Evolutionary conservation across 2,113 vertebrate genomes (phyloP).

Genomic region (Hiodon tergisus): DNA sequence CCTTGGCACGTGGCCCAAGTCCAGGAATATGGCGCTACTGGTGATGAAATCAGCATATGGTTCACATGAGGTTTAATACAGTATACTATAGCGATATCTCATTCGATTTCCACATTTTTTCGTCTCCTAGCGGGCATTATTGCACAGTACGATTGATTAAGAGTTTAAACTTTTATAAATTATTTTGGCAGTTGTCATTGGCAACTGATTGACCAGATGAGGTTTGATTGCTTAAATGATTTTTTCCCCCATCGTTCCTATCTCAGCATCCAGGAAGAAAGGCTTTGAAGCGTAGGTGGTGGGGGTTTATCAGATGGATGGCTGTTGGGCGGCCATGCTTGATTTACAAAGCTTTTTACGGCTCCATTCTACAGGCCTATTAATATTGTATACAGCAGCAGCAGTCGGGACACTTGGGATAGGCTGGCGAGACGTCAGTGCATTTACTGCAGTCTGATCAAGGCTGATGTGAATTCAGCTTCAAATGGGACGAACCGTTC

Average conservation of each 20-base stretch:
- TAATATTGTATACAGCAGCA: no score
- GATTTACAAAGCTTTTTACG: neutral
- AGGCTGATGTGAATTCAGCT: neutral
- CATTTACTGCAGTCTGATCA: neutral
- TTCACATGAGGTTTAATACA: no score
- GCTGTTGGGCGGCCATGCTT: neutral
- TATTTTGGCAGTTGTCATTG: conserved; percentile 18
- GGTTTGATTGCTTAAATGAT: conserved; percentile 8
- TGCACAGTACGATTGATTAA: neutral
- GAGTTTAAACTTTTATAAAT: conserved; percentile 15
- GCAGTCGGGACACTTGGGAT: no score
- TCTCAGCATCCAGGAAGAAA: no score
- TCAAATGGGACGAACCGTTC: no score
- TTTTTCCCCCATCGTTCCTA: neutral
- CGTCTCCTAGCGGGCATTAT: neutral
- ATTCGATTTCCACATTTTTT: no score
- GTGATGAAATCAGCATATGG: conserved; percentile 27
- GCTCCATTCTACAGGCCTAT: neutral
- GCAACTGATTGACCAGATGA: conserved; percentile 14
- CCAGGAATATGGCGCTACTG: conserved; percentile 31
- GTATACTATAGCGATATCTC: no score
- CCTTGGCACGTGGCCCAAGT: conserved; percentile 42
- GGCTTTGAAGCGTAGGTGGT: neutral
- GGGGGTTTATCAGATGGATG: neutral
- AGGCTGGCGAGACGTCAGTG: neutral